A percentile compares a stretch with the other conserved stretches of the same genome.
Conservation (phyloP, 2,888 invertebrate species). For the Drosophila melanosoma region DNA sequence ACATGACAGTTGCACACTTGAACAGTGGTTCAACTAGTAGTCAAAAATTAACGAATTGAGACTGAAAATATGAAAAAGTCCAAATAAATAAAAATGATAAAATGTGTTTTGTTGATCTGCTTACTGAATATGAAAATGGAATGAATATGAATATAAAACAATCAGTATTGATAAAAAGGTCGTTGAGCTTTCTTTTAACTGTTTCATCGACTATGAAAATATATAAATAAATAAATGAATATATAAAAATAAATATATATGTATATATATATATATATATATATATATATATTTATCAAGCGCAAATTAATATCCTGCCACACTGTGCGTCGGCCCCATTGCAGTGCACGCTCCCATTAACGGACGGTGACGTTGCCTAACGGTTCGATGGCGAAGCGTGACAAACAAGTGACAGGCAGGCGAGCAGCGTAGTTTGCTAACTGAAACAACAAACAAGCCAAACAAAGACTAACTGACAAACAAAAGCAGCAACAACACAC, state of each 20-base stretch:
- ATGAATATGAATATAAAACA: not conserved
- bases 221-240: too few relatives aligned
- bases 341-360: constrained; percentile 68
- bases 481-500: constrained; percentile 10
- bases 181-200: not conserved
- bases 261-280: not conserved
- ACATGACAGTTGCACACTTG: constrained; percentile 52
- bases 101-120: not conserved
- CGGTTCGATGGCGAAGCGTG: constrained; percentile 71
- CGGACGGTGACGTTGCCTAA: constrained; percentile 54
- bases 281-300: not conserved
- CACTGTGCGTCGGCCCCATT: constrained; percentile 21
- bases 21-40: constrained; percentile 17
- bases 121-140: not conserved
- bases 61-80: not conserved
- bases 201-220: not conserved
- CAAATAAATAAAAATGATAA: not conserved
- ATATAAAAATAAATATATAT: too few relatives aligned
- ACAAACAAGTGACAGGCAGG: constrained; percentile 68
- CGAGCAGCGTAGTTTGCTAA: constrained; percentile 34
- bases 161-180: not conserved
- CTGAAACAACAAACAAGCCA: constrained; percentile 41
- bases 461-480: constrained; percentile 19
- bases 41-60: not conserved
- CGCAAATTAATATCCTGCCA: not conserved